A percentile compares a stretch with the other conserved stretches of the same genome.
phyloP scores from a whole-genome alignment of 2,113 vertebrate genomes.

The Piprites chloris region DNA sequence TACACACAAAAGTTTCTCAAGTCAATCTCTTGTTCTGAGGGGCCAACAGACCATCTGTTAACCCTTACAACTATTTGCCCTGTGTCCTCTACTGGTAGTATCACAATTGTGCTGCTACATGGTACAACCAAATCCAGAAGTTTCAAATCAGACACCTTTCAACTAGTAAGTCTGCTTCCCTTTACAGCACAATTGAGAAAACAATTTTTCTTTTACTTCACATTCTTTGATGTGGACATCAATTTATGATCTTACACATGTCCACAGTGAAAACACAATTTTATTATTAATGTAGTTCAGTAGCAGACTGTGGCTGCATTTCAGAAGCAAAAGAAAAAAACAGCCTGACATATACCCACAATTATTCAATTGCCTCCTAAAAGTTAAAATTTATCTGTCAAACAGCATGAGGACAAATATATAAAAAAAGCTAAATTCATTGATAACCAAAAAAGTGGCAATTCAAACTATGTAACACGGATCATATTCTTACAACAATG shows the following conservation, averaged over 20 bases:
- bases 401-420: not conserved
- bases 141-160: not conserved
- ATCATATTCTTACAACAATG: not conserved
- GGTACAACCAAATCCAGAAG: not conserved
- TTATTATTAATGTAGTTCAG: not conserved
- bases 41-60: no score
- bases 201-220: not conserved
- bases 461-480: accelerated
- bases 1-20: no score
- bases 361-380: accelerated
- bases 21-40: no score
- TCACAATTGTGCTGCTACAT: not conserved
- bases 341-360: not conserved
- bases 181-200: not conserved
- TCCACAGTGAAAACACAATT: not conserved
- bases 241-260: not conserved
- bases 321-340: not conserved
- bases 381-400: not conserved
- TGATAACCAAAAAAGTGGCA: not conserved
- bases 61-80: not conserved
- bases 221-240: not conserved
- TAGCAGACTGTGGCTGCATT: not conserved
- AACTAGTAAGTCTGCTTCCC: not conserved
- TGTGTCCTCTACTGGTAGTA: not conserved
- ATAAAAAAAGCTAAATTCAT: accelerated